These are phyloP conservation scores for Cyprinodon tularosa DNA, from an alignment of 2,113 vertebrate species.

Conservation along the genomic window DNA sequence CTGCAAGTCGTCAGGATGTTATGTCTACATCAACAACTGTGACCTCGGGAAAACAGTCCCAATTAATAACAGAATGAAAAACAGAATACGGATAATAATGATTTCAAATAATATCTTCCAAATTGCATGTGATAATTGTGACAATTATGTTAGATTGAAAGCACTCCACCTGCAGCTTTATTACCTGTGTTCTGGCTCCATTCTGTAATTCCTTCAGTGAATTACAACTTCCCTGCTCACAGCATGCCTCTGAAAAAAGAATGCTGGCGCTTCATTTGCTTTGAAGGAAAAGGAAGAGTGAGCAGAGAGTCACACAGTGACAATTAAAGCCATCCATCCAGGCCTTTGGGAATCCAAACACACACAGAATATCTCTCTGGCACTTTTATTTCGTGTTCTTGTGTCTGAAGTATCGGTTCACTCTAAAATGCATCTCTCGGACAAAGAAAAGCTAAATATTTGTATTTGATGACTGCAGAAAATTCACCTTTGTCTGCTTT, in stretches of 20 bases:
- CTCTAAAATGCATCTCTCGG: neutral
- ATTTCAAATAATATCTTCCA: constrained; percentile 28
- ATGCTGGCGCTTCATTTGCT: constrained; percentile 86
- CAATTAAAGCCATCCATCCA: constrained; percentile 83
- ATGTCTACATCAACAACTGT: constrained; percentile 48
- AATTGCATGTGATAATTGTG: constrained; percentile 50
- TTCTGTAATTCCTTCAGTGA: constrained; percentile 49
- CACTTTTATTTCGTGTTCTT: constrained; percentile 37
- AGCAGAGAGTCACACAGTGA: constrained; percentile 79
- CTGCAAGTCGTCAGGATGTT: constrained; percentile 44
- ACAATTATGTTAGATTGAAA: constrained; percentile 55
- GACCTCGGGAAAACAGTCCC: constrained; percentile 16
- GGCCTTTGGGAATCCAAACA: constrained; percentile 30
- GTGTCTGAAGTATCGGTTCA: constrained; percentile 36
- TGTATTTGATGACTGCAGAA: constrained; percentile 5
- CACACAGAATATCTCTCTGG: constrained; percentile 8
- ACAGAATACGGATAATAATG: constrained; percentile 6
- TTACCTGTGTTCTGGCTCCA: constrained; percentile 41
- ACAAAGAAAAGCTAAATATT: constrained; percentile 10
- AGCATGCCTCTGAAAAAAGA: constrained; percentile 76
- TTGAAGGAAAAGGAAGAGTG: constrained; percentile 82
- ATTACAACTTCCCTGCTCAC: constrained; percentile 78
- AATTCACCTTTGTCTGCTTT: constrained; percentile 14
- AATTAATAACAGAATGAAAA: constrained; percentile 33
- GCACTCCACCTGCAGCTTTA: constrained; percentile 64